Percentiles rank a stretch among this genome's conserved stretches.
Conservation (phyloP, 2,797 vertebrate genomes). For the Telmatherina bonti region DNA sequence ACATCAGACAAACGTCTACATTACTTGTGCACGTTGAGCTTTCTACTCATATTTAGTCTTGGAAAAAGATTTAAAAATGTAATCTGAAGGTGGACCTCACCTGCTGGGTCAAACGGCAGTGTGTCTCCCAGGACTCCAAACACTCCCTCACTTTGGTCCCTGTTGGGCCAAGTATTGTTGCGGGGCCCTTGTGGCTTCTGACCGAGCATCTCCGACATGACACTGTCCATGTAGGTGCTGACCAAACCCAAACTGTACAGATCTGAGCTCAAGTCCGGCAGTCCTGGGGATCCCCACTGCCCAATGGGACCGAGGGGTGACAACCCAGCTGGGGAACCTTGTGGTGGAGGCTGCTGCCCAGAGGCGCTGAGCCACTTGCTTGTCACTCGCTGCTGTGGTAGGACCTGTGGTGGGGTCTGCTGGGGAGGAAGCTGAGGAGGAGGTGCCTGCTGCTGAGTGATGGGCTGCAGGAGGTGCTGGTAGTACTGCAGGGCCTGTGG, state of each 20-base stretch:
- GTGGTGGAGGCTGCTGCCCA: conserved; percentile 82
- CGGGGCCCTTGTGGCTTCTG: conserved; percentile 96
- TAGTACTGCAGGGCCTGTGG: conserved; percentile 90
- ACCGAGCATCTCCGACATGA: conserved; percentile 97
- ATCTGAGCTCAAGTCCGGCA: conserved; percentile 95
- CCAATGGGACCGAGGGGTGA: conserved; percentile 89
- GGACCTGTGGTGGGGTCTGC: conserved; percentile 80
- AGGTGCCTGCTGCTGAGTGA: conserved; percentile 84
- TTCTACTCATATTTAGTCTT: neutral
- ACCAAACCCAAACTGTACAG: conserved; percentile 97
- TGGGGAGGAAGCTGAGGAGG: conserved; percentile 84
- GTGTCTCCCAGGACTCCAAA: conserved; percentile 90
- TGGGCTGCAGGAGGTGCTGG: conserved; percentile 94
- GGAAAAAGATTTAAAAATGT: neutral
- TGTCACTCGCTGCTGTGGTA: conserved; percentile 86
- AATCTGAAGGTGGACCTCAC: conserved; percentile 72
- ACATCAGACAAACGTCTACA: neutral
- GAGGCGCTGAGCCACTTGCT: conserved; percentile 91
- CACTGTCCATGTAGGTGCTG: conserved; percentile 98
- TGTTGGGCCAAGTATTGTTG: conserved; percentile 99
- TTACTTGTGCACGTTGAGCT: neutral
- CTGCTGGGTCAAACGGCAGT: conserved; percentile 97
- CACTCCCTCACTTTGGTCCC: conserved; percentile 93
- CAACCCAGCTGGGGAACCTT: conserved; percentile 87
- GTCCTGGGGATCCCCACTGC: conserved; percentile 90